Evolutionary conservation across 2,797 vertebrate species (phyloP), one percentile per base, ranked within the genome.

Genomic region (Aldrovandia affinis): DNA sequence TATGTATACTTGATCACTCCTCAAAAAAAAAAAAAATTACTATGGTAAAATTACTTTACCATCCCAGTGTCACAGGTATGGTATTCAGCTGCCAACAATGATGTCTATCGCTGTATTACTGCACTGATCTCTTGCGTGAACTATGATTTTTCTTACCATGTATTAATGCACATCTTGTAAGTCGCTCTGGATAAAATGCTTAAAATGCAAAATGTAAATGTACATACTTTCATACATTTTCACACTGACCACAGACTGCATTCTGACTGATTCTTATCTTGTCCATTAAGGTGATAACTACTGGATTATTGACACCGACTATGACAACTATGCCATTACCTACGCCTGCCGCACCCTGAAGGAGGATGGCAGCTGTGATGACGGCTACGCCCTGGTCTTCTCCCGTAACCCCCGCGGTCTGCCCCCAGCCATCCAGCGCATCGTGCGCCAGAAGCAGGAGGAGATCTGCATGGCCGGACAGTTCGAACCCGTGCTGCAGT

Each of bases 221-320:
- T 14, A 70, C 22, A 39, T 14, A 12, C 12, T 18, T 33, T 36
- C 18, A 20, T 20, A 39, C 68, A 39, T 70, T 22, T 15, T 22
- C 33, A 73, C 3, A 25, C 33, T 33, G 20, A n/a, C 42, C 73
- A 9, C 15, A 10, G 42, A 77, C 73, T 47, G 18, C 22, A 44
- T 47, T 77, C 18, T 73, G 18, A 39, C 3, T 36, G 14, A 73
- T 73, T 65, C 39, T 0, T 42, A 20, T 22, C 8, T 9, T 18
- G 30, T 81, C 1, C 30, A 59, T 84, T 63, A 91, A 98, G 97
- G 97, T 54, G 97, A 98, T 92, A 97, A 97, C 93, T 98, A 98
- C 92, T 98, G 97, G 97, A 92, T 98, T 89, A 98, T 98, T 18
- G 97, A 98, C 93, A 98, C 97, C 0, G 97, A 98, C 94, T 98